phyloP scores from a whole-genome alignment of 2,113 vertebrate species.

The Orycteropus afer region DNA sequence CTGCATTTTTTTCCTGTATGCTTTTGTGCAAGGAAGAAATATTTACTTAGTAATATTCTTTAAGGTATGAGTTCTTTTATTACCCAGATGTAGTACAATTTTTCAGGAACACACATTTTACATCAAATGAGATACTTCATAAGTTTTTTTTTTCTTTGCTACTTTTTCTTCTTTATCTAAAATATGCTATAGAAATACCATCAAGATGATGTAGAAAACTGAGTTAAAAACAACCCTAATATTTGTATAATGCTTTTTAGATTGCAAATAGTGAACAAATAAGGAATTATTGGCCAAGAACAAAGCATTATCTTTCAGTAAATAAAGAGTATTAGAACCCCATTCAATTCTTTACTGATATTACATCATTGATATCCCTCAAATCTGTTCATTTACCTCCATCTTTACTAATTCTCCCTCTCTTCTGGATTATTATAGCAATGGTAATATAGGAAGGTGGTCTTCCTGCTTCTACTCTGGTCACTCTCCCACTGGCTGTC shows the following conservation, averaged over 20 bases:
- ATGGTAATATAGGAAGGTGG: too few relatives aligned
- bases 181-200: constrained; percentile 17
- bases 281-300: constrained; percentile 19
- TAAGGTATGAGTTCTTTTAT: constrained; percentile 33
- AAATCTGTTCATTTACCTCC: not conserved
- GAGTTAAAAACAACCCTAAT: not conserved
- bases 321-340: not conserved
- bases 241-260: constrained; percentile 37
- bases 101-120: constrained; percentile 45
- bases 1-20: constrained; percentile 46
- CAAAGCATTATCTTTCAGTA: constrained; percentile 18
- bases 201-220: not conserved
- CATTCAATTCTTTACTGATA: not conserved
- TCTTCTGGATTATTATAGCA: not conserved
- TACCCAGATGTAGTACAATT: not conserved
- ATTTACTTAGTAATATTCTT: constrained; percentile 35
- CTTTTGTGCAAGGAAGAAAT: constrained; percentile 59
- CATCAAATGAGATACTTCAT: constrained; percentile 54
- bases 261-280: constrained; percentile 39
- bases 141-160: constrained; percentile 45
- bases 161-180: constrained; percentile 49
- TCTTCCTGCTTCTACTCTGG: not conserved
- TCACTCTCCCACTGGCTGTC: not conserved
- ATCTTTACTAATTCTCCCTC: not conserved
- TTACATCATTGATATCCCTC: not conserved